phyloP scores from a whole-genome alignment of 1,140 invertebrate genomes.

The Papilio xuthus region DNA sequence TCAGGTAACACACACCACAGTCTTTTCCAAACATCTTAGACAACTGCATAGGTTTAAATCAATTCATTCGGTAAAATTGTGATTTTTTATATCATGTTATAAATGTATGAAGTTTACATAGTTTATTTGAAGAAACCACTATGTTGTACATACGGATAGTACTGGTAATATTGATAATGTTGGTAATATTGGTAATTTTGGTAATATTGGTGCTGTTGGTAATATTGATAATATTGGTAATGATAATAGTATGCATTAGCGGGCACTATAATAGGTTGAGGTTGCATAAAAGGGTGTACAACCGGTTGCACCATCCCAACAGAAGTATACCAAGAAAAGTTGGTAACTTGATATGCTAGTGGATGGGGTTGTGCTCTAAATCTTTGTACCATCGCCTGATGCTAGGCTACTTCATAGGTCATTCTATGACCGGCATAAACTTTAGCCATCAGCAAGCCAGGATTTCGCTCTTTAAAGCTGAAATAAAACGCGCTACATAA shows the following conservation, averaged over 20 bases:
- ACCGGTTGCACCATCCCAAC: background rate
- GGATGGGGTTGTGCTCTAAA: background rate
- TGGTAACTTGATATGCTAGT: background rate
- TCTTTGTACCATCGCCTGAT: background rate
- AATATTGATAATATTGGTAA: background rate
- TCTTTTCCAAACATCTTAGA: constrained; percentile 1
- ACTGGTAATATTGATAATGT: background rate
- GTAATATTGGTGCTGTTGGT: no score
- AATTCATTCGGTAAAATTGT: background rate
- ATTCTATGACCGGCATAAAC: constrained; percentile 49
- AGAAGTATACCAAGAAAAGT: background rate
- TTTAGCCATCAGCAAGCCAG: constrained; percentile 57
- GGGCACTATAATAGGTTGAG: background rate
- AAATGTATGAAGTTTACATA: background rate
- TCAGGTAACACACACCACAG: background rate
- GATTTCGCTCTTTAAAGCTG: constrained; percentile 59
- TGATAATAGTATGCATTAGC: background rate
- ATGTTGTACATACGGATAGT: background rate
- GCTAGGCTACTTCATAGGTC: constrained; percentile 50
- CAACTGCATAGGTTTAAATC: background rate
- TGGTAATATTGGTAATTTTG: background rate
- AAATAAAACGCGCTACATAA: constrained; percentile 47
- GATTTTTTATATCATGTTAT: background rate
- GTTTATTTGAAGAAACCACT: no score
- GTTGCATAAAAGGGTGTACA: background rate